Conservation (phyloP, 2,797 vertebrate species). For the Anguilla obscura region DNA sequence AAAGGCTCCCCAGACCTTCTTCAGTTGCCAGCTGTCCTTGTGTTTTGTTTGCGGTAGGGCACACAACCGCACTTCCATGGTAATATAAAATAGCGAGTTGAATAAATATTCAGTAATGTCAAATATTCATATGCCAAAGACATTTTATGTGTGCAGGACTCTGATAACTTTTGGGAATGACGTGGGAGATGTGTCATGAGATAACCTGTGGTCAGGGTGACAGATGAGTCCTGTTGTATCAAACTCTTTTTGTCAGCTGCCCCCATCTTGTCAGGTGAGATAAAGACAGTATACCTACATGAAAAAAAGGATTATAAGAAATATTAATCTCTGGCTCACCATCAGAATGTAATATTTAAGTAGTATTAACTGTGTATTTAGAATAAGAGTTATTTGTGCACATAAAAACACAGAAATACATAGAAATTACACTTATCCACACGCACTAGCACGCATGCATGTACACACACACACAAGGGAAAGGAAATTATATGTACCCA, state of each 20-base stretch:
- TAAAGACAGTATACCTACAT: not conserved
- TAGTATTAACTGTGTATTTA: too few species aligned
- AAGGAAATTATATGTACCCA: not conserved
- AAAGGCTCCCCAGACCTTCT: not conserved
- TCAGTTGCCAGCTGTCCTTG: not conserved
- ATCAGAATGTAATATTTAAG: too few species aligned
- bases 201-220: not conserved
- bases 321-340: too few species aligned
- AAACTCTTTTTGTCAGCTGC: not conserved
- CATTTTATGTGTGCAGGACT: not conserved
- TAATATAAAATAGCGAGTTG: not conserved
- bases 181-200: not conserved
- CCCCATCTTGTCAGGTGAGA: not conserved
- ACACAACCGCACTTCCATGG: not conserved
- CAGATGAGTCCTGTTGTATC: not conserved
- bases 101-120: not conserved
- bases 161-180: not conserved
- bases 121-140: not conserved
- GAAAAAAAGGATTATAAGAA: too few species aligned
- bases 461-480: not conserved
- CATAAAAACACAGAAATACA: not conserved
- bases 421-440: not conserved
- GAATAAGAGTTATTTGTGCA: not conserved
- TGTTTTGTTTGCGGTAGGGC: not conserved
- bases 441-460: too few species aligned